Base-by-base conservation (phyloP, 1,140 invertebrate genomes). In the Parapsyche elsis region DNA sequence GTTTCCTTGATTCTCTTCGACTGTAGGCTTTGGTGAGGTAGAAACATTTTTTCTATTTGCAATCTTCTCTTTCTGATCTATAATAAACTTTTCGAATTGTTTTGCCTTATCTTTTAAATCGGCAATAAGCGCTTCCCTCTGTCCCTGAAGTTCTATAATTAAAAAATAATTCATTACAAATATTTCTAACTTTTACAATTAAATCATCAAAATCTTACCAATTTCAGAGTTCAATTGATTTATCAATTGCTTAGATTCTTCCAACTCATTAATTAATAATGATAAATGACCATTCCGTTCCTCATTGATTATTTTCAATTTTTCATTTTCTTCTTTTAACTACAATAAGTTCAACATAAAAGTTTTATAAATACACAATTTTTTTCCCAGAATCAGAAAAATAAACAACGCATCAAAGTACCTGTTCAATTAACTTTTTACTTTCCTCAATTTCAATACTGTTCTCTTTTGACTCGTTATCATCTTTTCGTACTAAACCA, bases 1-100 rank as follows among this genome's bases (percentile, higher is more conserved):
- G 46, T 71, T 78, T 71, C 9, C 24, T 71, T 78, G 45, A 38
- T 12, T 14, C 9, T 49, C 49, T 30, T 77, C 59, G 21, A 12
- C 23, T 16, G n/a, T 5, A 49, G 21, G 45, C 71, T 14, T 19
- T 44, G 61, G 81, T 26, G 82, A 83, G 7, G 80, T 83, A 14
- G 49, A 53, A 16, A 67, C 76, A 49, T 81, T 76, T 64, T 76
- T 78, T 23, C 59, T 76, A 61, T 81, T 81, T n/a, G 76, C n/a
- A n/a, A 81, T 14, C 46, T 59, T 80, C 30, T 57, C 44, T 19
- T 80, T 80, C 9, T 81, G 83, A 38, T 87, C 85, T 77, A 87
- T 82, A 30, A 91, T 89, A 80, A 89, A 91, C 49, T 88, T 86
- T 81, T 90, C 89, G 84, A 91, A 91, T 80, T 90, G 88, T 76